Percentiles rank a stretch among this genome's conserved stretches.
phyloP scores from a whole-genome alignment of 92 coral and sea anemone species.

The Pocillopora grandis region DNA sequence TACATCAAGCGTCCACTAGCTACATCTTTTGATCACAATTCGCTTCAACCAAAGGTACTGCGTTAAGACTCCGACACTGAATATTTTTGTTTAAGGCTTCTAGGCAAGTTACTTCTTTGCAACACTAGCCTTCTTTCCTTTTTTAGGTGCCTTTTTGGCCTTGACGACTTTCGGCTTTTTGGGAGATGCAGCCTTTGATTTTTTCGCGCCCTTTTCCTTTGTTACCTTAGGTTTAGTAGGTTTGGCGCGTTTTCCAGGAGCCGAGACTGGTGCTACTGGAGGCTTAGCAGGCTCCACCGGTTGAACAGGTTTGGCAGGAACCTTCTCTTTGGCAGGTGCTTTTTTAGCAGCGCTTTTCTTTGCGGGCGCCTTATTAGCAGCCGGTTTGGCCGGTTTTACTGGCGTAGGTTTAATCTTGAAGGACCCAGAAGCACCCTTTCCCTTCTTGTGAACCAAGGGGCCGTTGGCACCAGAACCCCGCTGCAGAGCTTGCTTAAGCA shows the following conservation, averaged over 20 bases:
- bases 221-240: slow-evolving; percentile 40
- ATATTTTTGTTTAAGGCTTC: not conserved
- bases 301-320: slow-evolving; percentile 27
- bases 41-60: not conserved
- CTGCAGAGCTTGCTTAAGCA: slow-evolving; percentile 76
- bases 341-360: slow-evolving; percentile 40
- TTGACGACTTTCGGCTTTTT: slow-evolving; percentile 84
- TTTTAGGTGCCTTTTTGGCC: slow-evolving; percentile 63
- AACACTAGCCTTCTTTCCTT: slow-evolving; percentile 49
- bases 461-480: slow-evolving; percentile 75
- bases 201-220: slow-evolving; percentile 59
- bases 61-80: not conserved
- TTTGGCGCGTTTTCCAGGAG: slow-evolving; percentile 42
- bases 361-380: slow-evolving; percentile 45
- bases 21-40: no score
- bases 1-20: no score
- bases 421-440: slow-evolving; percentile 87
- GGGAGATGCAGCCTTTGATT: slow-evolving; percentile 75
- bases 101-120: slow-evolving; percentile 37
- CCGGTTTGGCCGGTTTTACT: slow-evolving; percentile 44
- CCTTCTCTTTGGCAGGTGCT: slow-evolving; percentile 31
- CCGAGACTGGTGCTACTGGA: slow-evolving; percentile 19
- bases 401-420: slow-evolving; percentile 70
- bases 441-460: slow-evolving; percentile 76
- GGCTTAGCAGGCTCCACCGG: slow-evolving; percentile 30